Base-by-base conservation (phyloP, 2,888 invertebrate genomes). In the Leptothorax acervorum region DNA sequence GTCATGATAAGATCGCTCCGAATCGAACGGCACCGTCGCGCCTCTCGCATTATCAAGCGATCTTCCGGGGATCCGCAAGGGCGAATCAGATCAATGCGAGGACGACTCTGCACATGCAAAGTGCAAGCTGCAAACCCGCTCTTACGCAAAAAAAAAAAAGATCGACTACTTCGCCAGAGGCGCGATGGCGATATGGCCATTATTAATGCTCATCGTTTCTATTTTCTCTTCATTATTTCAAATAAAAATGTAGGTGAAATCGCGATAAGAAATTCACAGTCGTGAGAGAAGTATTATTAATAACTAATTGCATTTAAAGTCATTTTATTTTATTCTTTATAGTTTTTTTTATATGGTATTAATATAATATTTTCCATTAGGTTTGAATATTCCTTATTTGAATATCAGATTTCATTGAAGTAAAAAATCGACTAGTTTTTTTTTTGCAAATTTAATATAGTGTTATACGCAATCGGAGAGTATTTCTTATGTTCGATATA, bases 61-160 rank as follows among this genome's bases (percentile, higher is more conserved):
- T 89, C 82, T 83, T 84, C 70, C 68, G 66, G 76, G 55, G 75
- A 62, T 51, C 66, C 73, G 51, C 63, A 63, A 28, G 63, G 76
- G 48, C 45, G 55, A 62, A 78, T 75, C 51, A 39, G 70, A n/a
- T 51, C 57, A n/a, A 12, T 65, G 75, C 82, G 68, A 88, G 66
- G 82, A 89, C 84, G 87, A 86, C 83, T 87, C 81, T 78, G 89
- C 87, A 74, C 89, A 86, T 89, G 84, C 75, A 85, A 87, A 88
- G 62, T 85, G 84, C 83, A 75, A 73, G 74, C 66, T 55, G 74
- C 70, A 83, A 89, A 86, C 89, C 85, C 89, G 89, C 89, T 87
- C 73, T 82, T 81, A 76, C 65, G 31, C 62, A 78, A 63, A 70
- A 75, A 86, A 23, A 23, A 85, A 87, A 82, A n/a, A 18, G 35